These are phyloP conservation scores for Babylonia areolata DNA, from an alignment of 1,140 invertebrate genomes.

Conservation along the genomic window DNA sequence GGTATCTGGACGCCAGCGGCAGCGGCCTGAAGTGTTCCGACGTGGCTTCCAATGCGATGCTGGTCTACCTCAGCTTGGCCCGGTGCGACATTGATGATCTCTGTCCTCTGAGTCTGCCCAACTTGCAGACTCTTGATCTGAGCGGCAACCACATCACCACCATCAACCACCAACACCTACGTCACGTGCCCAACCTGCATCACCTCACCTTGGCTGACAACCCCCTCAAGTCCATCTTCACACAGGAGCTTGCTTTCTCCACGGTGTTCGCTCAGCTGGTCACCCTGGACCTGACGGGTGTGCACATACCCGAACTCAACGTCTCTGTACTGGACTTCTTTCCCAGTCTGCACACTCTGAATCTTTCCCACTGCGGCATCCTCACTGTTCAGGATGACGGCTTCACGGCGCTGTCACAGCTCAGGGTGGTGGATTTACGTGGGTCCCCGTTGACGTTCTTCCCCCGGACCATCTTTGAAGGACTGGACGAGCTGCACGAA, in stretches of 20 bases:
- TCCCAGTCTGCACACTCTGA: conserved; percentile 31
- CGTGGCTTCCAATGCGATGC: not conserved
- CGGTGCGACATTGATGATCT: not conserved
- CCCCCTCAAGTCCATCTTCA: conserved; percentile 7
- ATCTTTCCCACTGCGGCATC: conserved; percentile 28
- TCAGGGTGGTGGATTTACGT: conserved; percentile 41
- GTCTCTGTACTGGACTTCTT: conserved; percentile 45
- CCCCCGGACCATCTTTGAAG: not conserved
- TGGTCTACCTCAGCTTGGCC: conserved; percentile 38
- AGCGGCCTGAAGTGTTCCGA: not conserved
- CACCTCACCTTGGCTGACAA: conserved; percentile 39
- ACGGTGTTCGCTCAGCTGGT: not conserved
- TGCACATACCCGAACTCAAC: conserved; percentile 35
- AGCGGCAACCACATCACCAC: conserved; percentile 8
- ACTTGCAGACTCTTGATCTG: conserved; percentile 34
- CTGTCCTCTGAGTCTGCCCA: not conserved
- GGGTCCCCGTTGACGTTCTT: not conserved
- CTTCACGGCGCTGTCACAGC: conserved; percentile 49
- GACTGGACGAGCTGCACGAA: conserved; percentile 40
- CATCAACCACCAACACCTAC: conserved; percentile 25
- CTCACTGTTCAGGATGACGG: conserved; percentile 36
- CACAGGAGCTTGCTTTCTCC: not conserved
- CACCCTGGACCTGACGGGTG: not conserved
- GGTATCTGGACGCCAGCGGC: conserved; percentile 14
- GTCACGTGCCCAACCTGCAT: not conserved